These are phyloP conservation scores for Quadriops clusia DNA, from an alignment of 2,888 invertebrate species.

Conservation along the genomic window DNA sequence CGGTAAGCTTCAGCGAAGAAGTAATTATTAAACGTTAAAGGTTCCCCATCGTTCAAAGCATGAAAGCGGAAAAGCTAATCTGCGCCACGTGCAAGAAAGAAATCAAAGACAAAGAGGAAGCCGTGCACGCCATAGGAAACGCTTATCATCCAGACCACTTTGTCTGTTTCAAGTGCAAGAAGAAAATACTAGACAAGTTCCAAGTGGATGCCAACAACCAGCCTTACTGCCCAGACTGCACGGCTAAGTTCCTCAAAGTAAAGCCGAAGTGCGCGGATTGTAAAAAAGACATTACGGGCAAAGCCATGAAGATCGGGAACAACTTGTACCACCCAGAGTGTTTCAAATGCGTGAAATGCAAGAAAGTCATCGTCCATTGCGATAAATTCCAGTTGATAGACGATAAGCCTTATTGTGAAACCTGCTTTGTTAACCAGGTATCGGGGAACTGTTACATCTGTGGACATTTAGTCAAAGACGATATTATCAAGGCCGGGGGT, in stretches of 20 bases:
- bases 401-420: slow-evolving; percentile 75
- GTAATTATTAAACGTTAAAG: too few relatives aligned
- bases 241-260: slow-evolving; percentile 72
- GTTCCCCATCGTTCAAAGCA: too few relatives aligned
- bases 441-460: slow-evolving; percentile 85
- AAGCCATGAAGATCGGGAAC: slow-evolving; percentile 75
- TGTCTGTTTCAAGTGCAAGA: slow-evolving; percentile 77
- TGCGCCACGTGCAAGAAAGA: slow-evolving; percentile 45
- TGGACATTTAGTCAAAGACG: slow-evolving; percentile 73
- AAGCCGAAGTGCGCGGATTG: slow-evolving; percentile 62
- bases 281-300: slow-evolving; percentile 43
- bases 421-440: slow-evolving; percentile 77
- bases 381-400: slow-evolving; percentile 84
- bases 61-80: too few relatives aligned
- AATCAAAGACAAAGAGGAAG: slow-evolving; percentile 45
- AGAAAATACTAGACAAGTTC: slow-evolving; percentile 82
- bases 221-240: slow-evolving; percentile 81
- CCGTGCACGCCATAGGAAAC: slow-evolving; percentile 74
- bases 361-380: slow-evolving; percentile 77
- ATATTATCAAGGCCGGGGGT: slow-evolving; percentile 73
- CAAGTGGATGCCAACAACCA: slow-evolving; percentile 77
- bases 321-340: slow-evolving; percentile 94
- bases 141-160: slow-evolving; percentile 96
- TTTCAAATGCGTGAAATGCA: slow-evolving; percentile 84
- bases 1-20: too few relatives aligned